A percentile compares a stretch with the other conserved stretches of the same genome.
Conservation (phyloP, 2,888 invertebrate genomes). For the Chromoteleia sp. region DNA sequence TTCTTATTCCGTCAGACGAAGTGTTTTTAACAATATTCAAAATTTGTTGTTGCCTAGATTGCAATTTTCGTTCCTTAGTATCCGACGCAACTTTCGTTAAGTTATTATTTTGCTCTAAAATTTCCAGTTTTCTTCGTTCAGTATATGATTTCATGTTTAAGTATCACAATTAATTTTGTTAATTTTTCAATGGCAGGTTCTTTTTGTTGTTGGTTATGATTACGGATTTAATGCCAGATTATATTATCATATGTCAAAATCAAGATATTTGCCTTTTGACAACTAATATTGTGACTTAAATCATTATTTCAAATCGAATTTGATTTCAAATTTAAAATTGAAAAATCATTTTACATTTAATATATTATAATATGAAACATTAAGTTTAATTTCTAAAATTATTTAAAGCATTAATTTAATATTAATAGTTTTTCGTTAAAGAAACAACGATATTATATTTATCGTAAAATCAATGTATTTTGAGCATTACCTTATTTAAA, state of each 20-base stretch:
- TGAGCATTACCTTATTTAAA: too few species aligned
- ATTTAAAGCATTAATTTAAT: too few species aligned
- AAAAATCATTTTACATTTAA: too few species aligned
- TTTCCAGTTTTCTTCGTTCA: conserved; percentile 21
- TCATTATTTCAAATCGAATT: background rate
- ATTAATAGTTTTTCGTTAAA: too few species aligned
- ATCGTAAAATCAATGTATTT: too few species aligned
- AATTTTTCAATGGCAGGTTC: too few species aligned
- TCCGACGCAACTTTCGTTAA: conserved; percentile 10
- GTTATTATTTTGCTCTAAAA: conserved; percentile 10
- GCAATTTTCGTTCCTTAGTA: conserved; percentile 39
- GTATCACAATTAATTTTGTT: background rate
- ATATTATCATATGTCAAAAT: background rate
- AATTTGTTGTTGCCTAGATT: conserved; percentile 59
- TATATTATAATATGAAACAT: too few species aligned
- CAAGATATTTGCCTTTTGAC: background rate
- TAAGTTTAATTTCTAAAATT: too few species aligned
- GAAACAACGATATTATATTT: too few species aligned
- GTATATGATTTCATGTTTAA: conserved; percentile 30
- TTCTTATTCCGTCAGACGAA: conserved; percentile 12
- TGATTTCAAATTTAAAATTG: conserved; percentile 1
- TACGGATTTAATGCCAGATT: background rate
- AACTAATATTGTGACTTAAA: background rate
- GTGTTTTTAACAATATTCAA: conserved; percentile 53
- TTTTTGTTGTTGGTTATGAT: too few species aligned